phyloP scores from a whole-genome alignment of 2,797 vertebrate species.

The Lateolabrax maculatus region DNA sequence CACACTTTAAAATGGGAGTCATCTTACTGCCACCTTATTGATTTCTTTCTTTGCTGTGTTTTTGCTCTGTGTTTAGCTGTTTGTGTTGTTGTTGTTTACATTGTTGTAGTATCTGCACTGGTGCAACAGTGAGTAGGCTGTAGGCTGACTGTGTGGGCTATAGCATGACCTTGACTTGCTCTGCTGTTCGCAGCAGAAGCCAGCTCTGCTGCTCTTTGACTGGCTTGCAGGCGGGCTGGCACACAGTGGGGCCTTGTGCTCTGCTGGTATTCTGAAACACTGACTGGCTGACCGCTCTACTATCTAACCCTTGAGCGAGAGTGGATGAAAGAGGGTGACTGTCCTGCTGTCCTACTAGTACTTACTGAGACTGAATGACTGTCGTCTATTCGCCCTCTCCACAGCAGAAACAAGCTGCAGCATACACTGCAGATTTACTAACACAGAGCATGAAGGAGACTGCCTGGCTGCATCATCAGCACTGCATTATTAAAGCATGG shows the following conservation, averaged over 20 bases:
- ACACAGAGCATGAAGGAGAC: slow-evolving; percentile 2
- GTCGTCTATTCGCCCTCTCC: background rate
- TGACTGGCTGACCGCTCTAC: slow-evolving; percentile 44
- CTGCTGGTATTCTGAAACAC: slow-evolving; percentile 43
- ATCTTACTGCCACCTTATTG: background rate
- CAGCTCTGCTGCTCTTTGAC: background rate
- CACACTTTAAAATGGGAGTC: background rate
- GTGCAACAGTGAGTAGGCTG: background rate
- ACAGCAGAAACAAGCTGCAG: slow-evolving; percentile 32
- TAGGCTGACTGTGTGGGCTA: slow-evolving; percentile 15
- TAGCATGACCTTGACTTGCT: slow-evolving; percentile 50
- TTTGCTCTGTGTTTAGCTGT: background rate
- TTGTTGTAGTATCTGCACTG: background rate
- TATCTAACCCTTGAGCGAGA: slow-evolving; percentile 32
- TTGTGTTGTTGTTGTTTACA: slow-evolving; percentile 10
- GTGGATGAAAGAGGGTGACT: slow-evolving; percentile 54
- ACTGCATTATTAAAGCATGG: slow-evolving; percentile 8
- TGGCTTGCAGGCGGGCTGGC: slow-evolving; percentile 10
- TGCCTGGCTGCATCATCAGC: slow-evolving; percentile 9
- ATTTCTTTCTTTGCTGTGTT: background rate
- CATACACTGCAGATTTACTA: slow-evolving; percentile 35
- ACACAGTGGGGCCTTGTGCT: slow-evolving; percentile 64
- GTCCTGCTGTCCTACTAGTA: slow-evolving; percentile 36
- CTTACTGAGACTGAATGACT: slow-evolving; percentile 44
- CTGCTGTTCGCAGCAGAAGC: slow-evolving; percentile 36